Conservation (phyloP, 1,140 invertebrate species). For the Drosophila bifasciata region DNA sequence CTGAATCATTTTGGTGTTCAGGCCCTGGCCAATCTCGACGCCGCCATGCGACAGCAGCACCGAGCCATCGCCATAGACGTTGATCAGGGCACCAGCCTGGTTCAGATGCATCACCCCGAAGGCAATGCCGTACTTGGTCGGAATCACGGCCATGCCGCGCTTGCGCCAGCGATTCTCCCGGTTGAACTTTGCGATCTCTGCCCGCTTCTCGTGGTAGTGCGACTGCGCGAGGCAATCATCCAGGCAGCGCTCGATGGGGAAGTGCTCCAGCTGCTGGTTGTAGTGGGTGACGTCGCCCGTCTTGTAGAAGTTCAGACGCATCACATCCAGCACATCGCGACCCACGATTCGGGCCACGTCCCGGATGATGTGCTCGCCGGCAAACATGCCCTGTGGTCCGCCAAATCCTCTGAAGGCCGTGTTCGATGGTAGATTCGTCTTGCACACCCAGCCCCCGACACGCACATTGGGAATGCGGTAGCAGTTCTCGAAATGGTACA, state of each 20-base stretch:
- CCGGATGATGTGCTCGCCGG: conserved; percentile 90
- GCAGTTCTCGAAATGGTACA: conserved; percentile 92
- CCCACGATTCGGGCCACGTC: conserved; percentile 90
- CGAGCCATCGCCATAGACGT: conserved; percentile 96
- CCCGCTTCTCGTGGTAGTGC: conserved; percentile 87
- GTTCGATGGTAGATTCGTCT: conserved; percentile 94
- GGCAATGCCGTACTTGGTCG: conserved; percentile 95
- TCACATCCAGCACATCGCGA: conserved; percentile 86
- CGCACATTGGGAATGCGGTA: conserved; percentile 90
- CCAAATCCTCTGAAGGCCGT: conserved; percentile 96
- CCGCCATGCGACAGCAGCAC: conserved; percentile 96
- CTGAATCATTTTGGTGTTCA: conserved; percentile 98
- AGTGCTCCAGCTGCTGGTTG: conserved; percentile 90
- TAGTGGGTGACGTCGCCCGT: conserved; percentile 92
- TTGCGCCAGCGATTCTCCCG: conserved; percentile 93
- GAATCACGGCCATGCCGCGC: conserved; percentile 93
- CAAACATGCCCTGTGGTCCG: conserved; percentile 95
- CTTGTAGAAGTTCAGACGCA: conserved; percentile 91
- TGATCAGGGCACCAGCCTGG: conserved; percentile 94
- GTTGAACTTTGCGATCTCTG: conserved; percentile 89
- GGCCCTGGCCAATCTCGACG: conserved; percentile 97
- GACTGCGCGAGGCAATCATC: conserved; percentile 90
- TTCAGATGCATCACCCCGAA: conserved; percentile 93
- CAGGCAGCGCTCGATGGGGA: conserved; percentile 92
- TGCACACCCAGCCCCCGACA: conserved; percentile 89